Evolutionary conservation across 2,797 vertebrate species (phyloP), one percentile per base, ranked within the genome.

Genomic region (Nasua narica): DNA sequence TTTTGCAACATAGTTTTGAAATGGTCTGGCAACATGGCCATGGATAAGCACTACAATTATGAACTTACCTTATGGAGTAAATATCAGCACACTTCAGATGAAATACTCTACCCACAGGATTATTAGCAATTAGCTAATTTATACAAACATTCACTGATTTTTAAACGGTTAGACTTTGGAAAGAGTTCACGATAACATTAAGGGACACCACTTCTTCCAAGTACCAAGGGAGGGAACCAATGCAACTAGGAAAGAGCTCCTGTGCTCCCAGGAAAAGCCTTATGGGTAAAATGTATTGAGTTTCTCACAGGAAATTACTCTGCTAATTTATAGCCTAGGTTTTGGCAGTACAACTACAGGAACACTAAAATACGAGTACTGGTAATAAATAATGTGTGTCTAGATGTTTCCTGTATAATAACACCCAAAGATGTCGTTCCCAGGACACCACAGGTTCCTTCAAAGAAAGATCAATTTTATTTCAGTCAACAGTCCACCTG

Each of bases 1-100:
- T 95, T 96, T 82, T 93, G 94, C 3, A 76, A 62, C 21, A 77
- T 79, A 46, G n/a, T 86, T 85, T 54, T 84, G 90, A 67, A 98
- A 94, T 56, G 48, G 15, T 86, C 48, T 84, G 4, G 13, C 56
- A 95, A 87, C 35, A 11, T 32, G 72, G 32, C 32, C 87, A 56
- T 43, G 25, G 27, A 81, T 11, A 81, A 35, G 60, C 23, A 54
- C 25, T 70, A 13, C 67, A 94, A 91, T 77, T 79, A 85, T 19
- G 46, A 97, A 93, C 21, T 83, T 88, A 79, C 93, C 15, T 48
- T 54, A 58, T 9, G 23, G 23, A 95, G 27, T 87, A n/a, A 91
- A 96, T 87, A 67, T n/a, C 32, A 91, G 83, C 82, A 86, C 43
- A 86, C 43, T 94, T 97, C 27, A 92, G 69, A 83, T 89, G 69